A percentile compares a stretch with the other conserved stretches of the same genome.
These are phyloP conservation scores for Semnornis frantzii DNA, from an alignment of 2,113 vertebrate species.

Conservation along the genomic window DNA sequence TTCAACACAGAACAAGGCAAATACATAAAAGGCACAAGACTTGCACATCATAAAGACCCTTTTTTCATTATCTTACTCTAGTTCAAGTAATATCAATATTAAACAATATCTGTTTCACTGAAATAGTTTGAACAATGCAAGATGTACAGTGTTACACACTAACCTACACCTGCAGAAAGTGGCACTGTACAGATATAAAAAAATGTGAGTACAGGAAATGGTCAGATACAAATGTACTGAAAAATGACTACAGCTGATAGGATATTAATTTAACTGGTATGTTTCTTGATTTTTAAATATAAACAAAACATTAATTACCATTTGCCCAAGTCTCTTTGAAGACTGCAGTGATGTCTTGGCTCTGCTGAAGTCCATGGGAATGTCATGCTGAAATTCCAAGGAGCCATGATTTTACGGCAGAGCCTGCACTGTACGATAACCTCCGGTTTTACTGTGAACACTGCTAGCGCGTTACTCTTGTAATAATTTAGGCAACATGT, in stretches of 20 bases:
- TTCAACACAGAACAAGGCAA: slow-evolving; percentile 94
- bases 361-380: neutral
- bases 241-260: slow-evolving; percentile 78
- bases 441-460: slow-evolving; percentile 57
- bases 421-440: slow-evolving; percentile 11
- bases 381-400: neutral
- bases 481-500: slow-evolving; percentile 52
- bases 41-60: slow-evolving; percentile 86
- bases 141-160: slow-evolving; percentile 77
- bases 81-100: slow-evolving; percentile 87
- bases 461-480: slow-evolving; percentile 43
- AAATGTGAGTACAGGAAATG: slow-evolving; percentile 80
- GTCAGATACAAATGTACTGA: slow-evolving; percentile 78
- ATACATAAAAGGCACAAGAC: slow-evolving; percentile 94
- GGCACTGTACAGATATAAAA: slow-evolving; percentile 83
- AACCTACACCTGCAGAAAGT: slow-evolving; percentile 80
- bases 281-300: slow-evolving; percentile 20
- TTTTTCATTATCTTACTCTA: slow-evolving; percentile 82
- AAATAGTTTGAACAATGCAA: slow-evolving; percentile 76
- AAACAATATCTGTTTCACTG: slow-evolving; percentile 77
- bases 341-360: slow-evolving; percentile 36
- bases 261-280: slow-evolving; percentile 56
- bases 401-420: neutral
- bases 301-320: slow-evolving; percentile 60
- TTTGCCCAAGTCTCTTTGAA: slow-evolving; percentile 54